Conservation (phyloP, 2,113 vertebrate species). For the Platysteira castanea region DNA sequence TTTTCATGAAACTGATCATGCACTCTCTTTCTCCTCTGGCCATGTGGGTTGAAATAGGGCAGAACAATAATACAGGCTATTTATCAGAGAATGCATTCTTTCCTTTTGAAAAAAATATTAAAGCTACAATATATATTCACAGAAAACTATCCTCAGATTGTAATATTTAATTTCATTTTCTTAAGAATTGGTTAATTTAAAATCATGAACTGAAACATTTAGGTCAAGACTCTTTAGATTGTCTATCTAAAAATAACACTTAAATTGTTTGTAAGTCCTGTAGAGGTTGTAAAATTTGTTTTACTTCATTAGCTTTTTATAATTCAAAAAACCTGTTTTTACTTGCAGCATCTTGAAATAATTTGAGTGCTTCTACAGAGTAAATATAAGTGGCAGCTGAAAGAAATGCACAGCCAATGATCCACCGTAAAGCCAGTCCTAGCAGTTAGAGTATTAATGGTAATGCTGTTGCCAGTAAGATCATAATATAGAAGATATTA, state of each 20-base stretch:
- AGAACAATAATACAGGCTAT: background rate
- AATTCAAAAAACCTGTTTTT: background rate
- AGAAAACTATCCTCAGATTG: background rate
- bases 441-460: background rate
- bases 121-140: background rate
- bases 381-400: background rate
- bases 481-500: background rate
- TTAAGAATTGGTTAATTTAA: background rate
- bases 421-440: background rate
- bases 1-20: slow-evolving; percentile 20
- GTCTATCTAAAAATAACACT: background rate
- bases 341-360: background rate
- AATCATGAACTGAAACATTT: background rate
- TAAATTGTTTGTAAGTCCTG: background rate
- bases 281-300: background rate
- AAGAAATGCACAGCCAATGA: background rate
- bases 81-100: background rate
- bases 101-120: background rate
- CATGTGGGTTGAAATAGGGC: background rate
- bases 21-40: background rate
- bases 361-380: background rate
- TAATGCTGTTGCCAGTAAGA: background rate
- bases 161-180: background rate
- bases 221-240: background rate
- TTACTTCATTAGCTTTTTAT: background rate